Base-by-base conservation (phyloP, 2,888 invertebrate species). In the Petrolisthes cinctipes region DNA sequence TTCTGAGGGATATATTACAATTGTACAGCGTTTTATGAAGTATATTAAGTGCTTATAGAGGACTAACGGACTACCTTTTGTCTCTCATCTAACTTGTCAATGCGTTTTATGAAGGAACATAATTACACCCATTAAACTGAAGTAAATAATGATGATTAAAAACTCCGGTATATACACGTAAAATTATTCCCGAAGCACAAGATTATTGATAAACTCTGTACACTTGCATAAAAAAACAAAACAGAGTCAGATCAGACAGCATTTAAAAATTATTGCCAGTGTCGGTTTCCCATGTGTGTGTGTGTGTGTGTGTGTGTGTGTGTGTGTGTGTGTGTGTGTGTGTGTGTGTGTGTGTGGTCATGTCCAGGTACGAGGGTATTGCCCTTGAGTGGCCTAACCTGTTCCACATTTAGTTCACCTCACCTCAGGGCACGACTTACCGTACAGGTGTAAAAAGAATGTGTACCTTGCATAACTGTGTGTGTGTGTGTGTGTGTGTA, bases 281-380 rank as follows among this genome's bases (percentile, higher is more conserved):
- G 37, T 20, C 20, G 20, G 75, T n/a, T n/a, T 75, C 4, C 17
- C 23, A 53, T 79, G 56, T 79, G 20, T 79, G 79, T 79, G 56
- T 79, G 56, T 79, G 79, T 79, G 79, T 79, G 79, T 79, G 56
- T 79, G 79, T 79, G 79, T 79, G 79, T 79, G 79, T 79, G 79
- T 79, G 79, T 79, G 79, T 79, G 79, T 79, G 61, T 80, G 80
- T 80, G 61, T 80, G 80, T 80, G 61, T 80, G 56, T 56, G 56
- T n/a, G n/a, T 7, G 57, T 57, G 57, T 57, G 17, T 57, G 57
- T 11, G 9, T 80, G 23, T 57, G 57, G 7, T 37, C 61, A 57
- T 56, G n/a, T 53, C 4, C 53, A 17, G n/a, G 53, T 4, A 0
- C 0, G 23, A 23, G 23, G 17, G 20, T 23, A 17, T 4, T 6